phyloP scores from a whole-genome alignment of 64 coral and sea anemone genomes.

The Stylophora pistillata region DNA sequence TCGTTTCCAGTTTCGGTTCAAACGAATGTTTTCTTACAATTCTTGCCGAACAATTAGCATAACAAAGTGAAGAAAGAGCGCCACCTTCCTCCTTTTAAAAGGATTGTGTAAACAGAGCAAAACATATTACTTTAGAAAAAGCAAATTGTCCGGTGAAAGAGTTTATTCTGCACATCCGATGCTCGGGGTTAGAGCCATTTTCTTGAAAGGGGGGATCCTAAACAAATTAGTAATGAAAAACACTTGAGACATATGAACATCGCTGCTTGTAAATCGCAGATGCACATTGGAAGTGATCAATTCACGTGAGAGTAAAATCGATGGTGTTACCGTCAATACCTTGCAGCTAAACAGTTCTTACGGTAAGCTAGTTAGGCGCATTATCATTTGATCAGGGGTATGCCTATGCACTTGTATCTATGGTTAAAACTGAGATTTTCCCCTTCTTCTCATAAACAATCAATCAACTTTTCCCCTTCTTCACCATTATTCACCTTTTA shows the following conservation, averaged over 20 bases:
- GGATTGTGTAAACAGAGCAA: neutral
- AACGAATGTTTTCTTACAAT: neutral
- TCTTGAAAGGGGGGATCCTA: neutral
- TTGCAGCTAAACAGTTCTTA: neutral
- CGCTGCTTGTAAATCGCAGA: neutral
- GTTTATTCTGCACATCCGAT: neutral
- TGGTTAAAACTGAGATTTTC: no score
- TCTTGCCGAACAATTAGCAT: slow-evolving; percentile 8
- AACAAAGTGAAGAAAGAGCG: neutral
- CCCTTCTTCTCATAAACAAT: no score
- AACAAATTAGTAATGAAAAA: neutral
- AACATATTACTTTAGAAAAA: neutral
- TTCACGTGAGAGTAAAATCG: no score
- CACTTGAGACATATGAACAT: neutral
- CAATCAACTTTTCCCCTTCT: no score
- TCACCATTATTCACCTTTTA: no score
- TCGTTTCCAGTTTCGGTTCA: neutral
- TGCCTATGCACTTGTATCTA: no score
- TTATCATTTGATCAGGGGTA: no score
- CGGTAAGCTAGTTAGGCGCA: neutral
- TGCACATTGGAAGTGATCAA: neutral
- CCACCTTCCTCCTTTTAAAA: neutral
- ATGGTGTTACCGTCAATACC: neutral
- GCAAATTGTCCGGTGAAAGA: neutral
- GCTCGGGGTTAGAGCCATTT: neutral